A percentile compares a stretch with the other conserved stretches of the same genome.
Evolutionary conservation across 2,797 vertebrate species (phyloP).

Genomic region (Rhinogobio ventralis): DNA sequence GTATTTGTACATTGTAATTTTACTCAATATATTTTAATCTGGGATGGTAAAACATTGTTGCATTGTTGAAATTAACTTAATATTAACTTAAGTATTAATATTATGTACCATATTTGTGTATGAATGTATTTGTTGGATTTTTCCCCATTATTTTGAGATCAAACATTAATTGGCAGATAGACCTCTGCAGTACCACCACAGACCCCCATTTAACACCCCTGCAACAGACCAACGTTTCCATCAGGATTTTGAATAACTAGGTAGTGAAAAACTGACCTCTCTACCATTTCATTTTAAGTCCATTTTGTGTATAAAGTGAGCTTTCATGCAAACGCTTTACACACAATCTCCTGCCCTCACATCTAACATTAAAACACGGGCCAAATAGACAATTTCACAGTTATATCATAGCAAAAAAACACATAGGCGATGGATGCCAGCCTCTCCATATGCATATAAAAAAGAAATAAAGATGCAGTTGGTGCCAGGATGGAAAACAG

Average conservation of each 20-base stretch:
- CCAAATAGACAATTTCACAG: conserved; percentile 49
- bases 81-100: neutral
- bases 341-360: conserved; percentile 10
- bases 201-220: neutral
- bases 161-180: no score
- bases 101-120: neutral
- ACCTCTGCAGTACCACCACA: neutral
- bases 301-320: conserved; percentile 11
- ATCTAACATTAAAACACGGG: conserved; percentile 26
- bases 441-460: conserved; percentile 42
- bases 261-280: neutral
- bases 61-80: neutral
- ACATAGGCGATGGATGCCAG: conserved; percentile 20
- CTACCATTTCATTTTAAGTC: neutral
- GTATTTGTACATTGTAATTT: neutral
- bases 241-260: neutral
- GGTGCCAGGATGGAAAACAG: conserved; percentile 40
- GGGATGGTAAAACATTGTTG: neutral
- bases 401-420: conserved; percentile 34
- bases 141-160: neutral
- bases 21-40: neutral
- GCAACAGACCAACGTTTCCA: neutral
- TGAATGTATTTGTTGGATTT: neutral
- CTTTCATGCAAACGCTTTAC: conserved; percentile 15
- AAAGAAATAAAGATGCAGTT: conserved; percentile 35